Percentiles rank a stretch among this genome's conserved stretches.
phyloP scores from a whole-genome alignment of 2,113 vertebrate species.

The Percina caprodes region DNA sequence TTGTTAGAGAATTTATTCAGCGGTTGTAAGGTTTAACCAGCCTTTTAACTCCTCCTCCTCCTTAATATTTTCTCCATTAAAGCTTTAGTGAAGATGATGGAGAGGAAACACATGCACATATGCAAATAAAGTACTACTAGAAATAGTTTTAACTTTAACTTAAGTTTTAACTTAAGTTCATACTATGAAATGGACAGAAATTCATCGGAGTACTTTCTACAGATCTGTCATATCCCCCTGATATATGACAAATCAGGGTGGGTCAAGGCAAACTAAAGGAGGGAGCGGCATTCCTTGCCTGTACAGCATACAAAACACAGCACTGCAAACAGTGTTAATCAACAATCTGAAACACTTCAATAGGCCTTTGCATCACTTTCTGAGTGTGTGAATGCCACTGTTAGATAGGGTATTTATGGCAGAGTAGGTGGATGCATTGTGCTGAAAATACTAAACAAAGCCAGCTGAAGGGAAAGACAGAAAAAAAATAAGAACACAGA shows the following conservation, averaged over 20 bases:
- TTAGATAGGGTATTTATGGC: background rate
- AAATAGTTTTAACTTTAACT: too few relatives aligned
- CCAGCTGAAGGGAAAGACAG: background rate
- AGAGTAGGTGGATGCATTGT: background rate
- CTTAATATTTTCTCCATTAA: background rate
- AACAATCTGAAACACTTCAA: constrained; percentile 18
- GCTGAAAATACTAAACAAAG: constrained; percentile 22
- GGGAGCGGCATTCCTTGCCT: constrained; percentile 55
- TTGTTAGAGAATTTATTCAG: background rate
- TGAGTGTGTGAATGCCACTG: background rate
- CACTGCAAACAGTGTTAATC: constrained; percentile 40
- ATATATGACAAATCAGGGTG: constrained; percentile 49
- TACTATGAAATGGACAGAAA: background rate
- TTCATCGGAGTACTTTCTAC: constrained; percentile 12
- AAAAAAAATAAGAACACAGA: background rate
- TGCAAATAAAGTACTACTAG: background rate
- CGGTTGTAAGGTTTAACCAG: background rate
- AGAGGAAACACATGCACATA: background rate
- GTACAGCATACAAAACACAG: constrained; percentile 60
- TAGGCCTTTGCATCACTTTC: constrained; percentile 13
- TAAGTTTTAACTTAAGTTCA: background rate
- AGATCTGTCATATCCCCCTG: constrained; percentile 2
- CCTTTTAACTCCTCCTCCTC: background rate
- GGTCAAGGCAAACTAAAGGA: constrained; percentile 39
- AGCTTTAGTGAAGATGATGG: background rate